phyloP scores from a whole-genome alignment of 92 coral and sea anemone genomes.

The Pocillopora grandis region DNA sequence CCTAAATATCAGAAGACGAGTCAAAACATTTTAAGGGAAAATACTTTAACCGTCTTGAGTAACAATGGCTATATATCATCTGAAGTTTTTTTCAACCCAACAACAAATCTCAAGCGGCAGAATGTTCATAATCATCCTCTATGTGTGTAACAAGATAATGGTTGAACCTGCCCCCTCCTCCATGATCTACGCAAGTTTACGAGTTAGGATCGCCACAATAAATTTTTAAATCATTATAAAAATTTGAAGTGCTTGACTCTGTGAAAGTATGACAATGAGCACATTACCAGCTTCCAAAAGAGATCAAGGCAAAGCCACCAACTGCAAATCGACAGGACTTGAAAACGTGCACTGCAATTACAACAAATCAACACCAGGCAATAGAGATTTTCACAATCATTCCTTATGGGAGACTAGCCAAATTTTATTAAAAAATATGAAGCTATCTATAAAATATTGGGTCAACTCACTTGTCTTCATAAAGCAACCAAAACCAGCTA shows the following conservation, averaged over 20 bases:
- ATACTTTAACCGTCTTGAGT: neutral
- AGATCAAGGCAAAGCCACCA: conserved; percentile 80
- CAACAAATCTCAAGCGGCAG: too few relatives aligned
- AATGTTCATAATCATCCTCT: too few relatives aligned
- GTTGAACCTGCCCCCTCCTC: too few relatives aligned
- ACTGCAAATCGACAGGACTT: conserved; percentile 90
- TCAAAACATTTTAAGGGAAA: neutral
- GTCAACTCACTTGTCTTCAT: conserved; percentile 83
- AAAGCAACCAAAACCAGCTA: conserved; percentile 66
- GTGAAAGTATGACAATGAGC: neutral
- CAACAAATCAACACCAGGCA: neutral
- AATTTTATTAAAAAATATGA: neutral
- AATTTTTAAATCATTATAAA: too few relatives aligned
- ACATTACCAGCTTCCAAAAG: conserved; percentile 79
- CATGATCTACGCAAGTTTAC: neutral
- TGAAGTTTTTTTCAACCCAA: too few relatives aligned
- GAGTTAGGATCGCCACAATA: neutral
- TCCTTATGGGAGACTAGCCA: neutral
- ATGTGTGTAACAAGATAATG: too few relatives aligned
- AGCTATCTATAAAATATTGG: neutral
- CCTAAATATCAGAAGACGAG: conserved; percentile 51
- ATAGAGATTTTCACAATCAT: neutral
- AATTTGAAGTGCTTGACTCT: neutral
- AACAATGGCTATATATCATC: too few relatives aligned
- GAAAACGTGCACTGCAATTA: conserved; percentile 62